Base-by-base conservation (phyloP, 2,797 vertebrate species). In the Sebastes iracundus region DNA sequence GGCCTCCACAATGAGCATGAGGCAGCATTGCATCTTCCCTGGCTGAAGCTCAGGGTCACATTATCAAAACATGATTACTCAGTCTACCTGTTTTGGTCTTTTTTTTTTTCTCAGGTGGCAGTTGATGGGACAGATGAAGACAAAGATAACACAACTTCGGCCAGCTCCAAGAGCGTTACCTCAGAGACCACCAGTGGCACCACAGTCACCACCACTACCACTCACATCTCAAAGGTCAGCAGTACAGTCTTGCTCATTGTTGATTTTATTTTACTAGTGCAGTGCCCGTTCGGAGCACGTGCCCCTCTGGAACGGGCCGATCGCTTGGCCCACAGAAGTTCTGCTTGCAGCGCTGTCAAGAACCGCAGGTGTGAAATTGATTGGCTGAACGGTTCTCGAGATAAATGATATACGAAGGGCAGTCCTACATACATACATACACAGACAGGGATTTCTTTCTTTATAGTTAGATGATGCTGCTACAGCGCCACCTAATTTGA, bases 191-290 rank as follows among this genome's bases (percentile, higher is more conserved):
- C 94, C 65, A 96, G 97, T 88, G 97, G 97, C 84, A 97, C 97
- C 79, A 70, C 94, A n/a, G 83, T 95, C 79, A 95, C 94, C 58
- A 95, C 92, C 49, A 98, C 97, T 33, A 98, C 98, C 61, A 98
- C 98, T 25, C 98, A 97, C 90, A 98, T 98, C 85, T 98, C 97
- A 25, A 99, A 99, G 97, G 98, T 97, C 91, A 55, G 67, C 62
- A 52, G 5, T 2, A 14, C 9, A 22, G 11, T 11, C 20, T 32
- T 2, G 0, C 9, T 28, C 4, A 28, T 9, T 14, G 5, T 77
- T 9, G 7, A 13, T 33, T 56, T 28, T 7, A 6, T 63, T 42
- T n/a, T 14, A 9, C 12, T 0, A 16, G 46, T n/a, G 46, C 18
- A 2, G 46, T 49, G 14, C 14, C 46, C 18, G 14, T 46, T 18